Base-by-base conservation (phyloP, 2,888 invertebrate genomes). In the Xestia xanthographa region DNA sequence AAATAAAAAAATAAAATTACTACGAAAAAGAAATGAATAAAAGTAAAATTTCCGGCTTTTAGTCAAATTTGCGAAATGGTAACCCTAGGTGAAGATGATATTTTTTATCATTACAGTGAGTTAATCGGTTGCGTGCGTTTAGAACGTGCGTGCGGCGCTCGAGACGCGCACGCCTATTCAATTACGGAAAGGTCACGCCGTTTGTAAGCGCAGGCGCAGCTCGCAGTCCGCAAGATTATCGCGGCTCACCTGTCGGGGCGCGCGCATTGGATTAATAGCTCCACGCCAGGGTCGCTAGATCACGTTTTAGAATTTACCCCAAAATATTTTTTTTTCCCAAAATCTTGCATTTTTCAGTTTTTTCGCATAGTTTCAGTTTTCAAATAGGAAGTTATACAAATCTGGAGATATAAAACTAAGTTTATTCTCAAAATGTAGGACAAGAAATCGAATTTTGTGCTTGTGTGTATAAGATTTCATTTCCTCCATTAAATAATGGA, bases 151-250 rank as follows among this genome's bases (percentile, higher is more conserved):
- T 95, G 95, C 90, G 94, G 91, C 88, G 91, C 88, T 87, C 85
- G 90, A 90, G 91, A 90, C 90, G 88, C 92, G 93, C 92, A 93
- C 94, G 95, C 94, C 95, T 95, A 94, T 95, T 95, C 95, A 96
- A 96, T 96, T 96, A 96, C 91, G 89, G 92, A 96, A 96, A 96
- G 96, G 96, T 96, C 96, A 96, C 89, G 92, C 91, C 90, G 93
- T 92, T 93, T 92, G 93, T 92, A 91, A 90, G 93, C 93, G 92
- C 94, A 90, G 88, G 91, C 93, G 93, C 93, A 93, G 29, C 58
- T 58, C 58, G 58, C 58, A 93, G 94, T 95, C 95, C 92, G 92
- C 93, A 93, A 94, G 94, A 95, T 96, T 95, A 95, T 95, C 95
- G 93, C 91, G 77, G 90, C 92, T 93, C 95, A 95, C 95, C 95